Percentiles rank a stretch among this genome's conserved stretches.
Evolutionary conservation across 2,113 vertebrate species (phyloP).

Genomic region (Sphyrna mokarran): DNA sequence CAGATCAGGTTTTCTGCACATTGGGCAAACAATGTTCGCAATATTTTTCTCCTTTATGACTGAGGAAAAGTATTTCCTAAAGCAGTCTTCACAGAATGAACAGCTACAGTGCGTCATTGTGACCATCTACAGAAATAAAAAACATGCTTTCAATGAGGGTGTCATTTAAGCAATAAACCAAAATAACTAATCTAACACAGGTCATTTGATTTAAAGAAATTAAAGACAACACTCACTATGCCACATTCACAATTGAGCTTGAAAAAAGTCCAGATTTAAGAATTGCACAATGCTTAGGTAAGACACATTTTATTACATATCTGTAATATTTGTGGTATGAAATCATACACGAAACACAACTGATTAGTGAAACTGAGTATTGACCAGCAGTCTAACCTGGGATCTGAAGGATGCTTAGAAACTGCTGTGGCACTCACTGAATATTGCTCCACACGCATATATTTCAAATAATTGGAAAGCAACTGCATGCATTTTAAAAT

Average conservation of each 20-base stretch:
- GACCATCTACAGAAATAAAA: slow-evolving; percentile 52
- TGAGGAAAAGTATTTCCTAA: slow-evolving; percentile 55
- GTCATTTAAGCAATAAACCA: neutral
- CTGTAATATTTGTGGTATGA: neutral
- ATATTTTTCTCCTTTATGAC: slow-evolving; percentile 63
- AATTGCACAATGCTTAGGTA: neutral
- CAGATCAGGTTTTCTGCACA: slow-evolving; percentile 57
- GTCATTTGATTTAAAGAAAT: neutral
- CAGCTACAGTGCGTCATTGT: slow-evolving; percentile 66
- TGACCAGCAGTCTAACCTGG: neutral
- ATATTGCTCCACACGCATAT: neutral
- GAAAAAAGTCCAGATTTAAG: no score
- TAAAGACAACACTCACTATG: neutral
- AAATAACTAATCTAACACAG: neutral
- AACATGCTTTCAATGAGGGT: neutral
- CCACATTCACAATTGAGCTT: neutral
- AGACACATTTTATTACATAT: neutral
- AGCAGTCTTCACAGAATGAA: slow-evolving; percentile 60
- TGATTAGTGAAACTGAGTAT: neutral
- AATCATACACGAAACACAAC: neutral
- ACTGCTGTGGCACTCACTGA: neutral
- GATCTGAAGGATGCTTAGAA: neutral
- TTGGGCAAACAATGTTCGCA: slow-evolving; percentile 56
- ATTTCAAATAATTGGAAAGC: neutral
- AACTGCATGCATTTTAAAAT: neutral